phyloP scores from a whole-genome alignment of 2,888 invertebrate genomes.

The Drosophila anceps region DNA sequence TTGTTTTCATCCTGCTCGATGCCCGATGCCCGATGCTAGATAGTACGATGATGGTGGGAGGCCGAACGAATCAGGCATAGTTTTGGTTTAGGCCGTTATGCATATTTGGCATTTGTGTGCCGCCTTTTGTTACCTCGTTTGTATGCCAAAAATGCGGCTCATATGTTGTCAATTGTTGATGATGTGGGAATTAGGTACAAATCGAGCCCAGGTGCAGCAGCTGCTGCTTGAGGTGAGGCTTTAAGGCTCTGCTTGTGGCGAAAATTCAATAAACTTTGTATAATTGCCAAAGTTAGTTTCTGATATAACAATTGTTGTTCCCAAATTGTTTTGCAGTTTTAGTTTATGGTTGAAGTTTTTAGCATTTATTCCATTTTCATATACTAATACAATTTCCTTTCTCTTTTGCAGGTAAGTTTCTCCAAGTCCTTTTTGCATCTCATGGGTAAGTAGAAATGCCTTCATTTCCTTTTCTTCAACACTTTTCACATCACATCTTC shows the following conservation, averaged over 20 bases:
- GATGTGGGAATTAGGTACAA: conserved; percentile 75
- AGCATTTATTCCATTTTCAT: not conserved
- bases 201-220: conserved; percentile 38
- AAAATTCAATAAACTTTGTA: conserved; percentile 9
- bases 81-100: conserved; percentile 66
- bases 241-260: conserved; percentile 21
- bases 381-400: conserved; percentile 17
- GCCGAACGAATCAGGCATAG: conserved; percentile 42
- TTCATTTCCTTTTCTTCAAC: not conserved
- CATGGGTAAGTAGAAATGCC: conserved; percentile 16
- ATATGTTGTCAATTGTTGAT: conserved; percentile 77
- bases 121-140: conserved; percentile 39
- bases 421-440: not conserved
- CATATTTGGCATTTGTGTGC: conserved; percentile 66
- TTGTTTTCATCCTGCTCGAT: conserved; percentile 51
- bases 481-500: not conserved
- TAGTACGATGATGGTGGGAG: not conserved
- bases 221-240: conserved; percentile 13
- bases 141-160: conserved; percentile 68
- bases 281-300: conserved; percentile 17
- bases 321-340: not conserved
- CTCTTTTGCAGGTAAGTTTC: conserved; percentile 52
- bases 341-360: conserved; percentile 5
- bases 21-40: conserved; percentile 42
- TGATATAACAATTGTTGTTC: not conserved